phyloP scores from a whole-genome alignment of 2,113 vertebrate species.

The Brachypteracias leptosomus region DNA sequence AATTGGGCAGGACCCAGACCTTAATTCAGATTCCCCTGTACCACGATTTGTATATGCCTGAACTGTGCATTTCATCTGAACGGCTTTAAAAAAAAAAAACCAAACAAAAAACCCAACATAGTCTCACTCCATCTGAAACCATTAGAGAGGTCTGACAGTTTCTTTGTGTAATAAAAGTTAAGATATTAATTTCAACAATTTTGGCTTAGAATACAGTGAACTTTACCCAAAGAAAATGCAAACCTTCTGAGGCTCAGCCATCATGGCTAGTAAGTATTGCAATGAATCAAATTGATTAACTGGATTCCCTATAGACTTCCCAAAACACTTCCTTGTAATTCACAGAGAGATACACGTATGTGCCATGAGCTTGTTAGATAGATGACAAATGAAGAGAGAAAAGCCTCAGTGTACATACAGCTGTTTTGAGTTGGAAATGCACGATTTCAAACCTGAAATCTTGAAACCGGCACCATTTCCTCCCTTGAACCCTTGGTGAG shows the following conservation, averaged over 20 bases:
- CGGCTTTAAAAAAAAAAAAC: background rate
- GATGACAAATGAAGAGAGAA: constrained; percentile 40
- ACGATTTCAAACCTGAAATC: background rate
- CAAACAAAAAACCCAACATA: background rate
- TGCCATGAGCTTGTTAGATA: constrained; percentile 25
- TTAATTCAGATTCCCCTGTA: background rate
- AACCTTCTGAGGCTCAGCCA: constrained; percentile 26
- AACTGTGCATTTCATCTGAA: background rate
- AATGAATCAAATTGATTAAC: constrained; percentile 50
- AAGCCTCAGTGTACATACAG: background rate
- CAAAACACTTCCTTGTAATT: constrained; percentile 7
- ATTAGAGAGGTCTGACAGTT: background rate
- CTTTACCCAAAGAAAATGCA: constrained; percentile 25
- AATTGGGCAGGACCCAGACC: background rate
- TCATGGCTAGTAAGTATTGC: constrained; percentile 1
- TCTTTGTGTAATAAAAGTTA: constrained; percentile 14
- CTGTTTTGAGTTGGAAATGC: background rate
- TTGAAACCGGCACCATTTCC: background rate
- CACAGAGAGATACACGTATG: background rate
- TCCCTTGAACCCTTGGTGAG: background rate
- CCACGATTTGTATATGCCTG: background rate
- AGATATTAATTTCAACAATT: background rate
- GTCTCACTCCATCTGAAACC: background rate
- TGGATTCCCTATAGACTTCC: background rate
- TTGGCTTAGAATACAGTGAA: background rate